These are phyloP conservation scores for Biston betularia DNA, from an alignment of 2,888 invertebrate species.

Conservation along the genomic window DNA sequence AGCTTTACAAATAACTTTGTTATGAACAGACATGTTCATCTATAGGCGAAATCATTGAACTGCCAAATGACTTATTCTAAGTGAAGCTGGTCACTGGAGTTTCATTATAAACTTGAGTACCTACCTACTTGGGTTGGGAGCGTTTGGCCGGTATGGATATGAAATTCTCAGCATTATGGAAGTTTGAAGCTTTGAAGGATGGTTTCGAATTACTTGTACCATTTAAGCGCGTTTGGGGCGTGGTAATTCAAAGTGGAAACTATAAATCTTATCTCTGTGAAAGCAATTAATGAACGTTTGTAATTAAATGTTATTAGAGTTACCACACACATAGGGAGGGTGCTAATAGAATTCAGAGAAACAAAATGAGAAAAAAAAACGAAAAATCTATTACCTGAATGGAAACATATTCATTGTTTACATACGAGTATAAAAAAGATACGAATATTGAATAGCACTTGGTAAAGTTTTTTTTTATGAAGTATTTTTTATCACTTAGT, in stretches of 20 bases:
- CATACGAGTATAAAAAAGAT: too few species aligned
- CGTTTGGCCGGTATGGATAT: slow-evolving; percentile 13
- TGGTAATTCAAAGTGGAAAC: slow-evolving; percentile 21
- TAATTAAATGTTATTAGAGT: background rate
- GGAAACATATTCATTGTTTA: too few species aligned
- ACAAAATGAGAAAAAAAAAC: too few species aligned
- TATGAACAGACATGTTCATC: slow-evolving; percentile 6
- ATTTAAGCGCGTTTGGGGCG: slow-evolving; percentile 36
- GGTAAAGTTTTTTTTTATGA: too few species aligned
- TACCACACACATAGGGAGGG: too few species aligned
- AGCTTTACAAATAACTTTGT: background rate
- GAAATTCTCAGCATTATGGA: slow-evolving; percentile 16
- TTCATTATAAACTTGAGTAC: slow-evolving; percentile 17
- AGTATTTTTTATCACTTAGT: too few species aligned
- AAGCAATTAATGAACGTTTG: background rate
- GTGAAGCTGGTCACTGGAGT: slow-evolving; percentile 19
- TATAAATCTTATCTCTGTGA: background rate
- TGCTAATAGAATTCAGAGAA: too few species aligned
- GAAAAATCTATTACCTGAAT: too few species aligned
- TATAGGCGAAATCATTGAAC: slow-evolving; percentile 18
- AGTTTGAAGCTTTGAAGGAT: slow-evolving; percentile 35
- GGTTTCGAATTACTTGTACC: slow-evolving; percentile 23
- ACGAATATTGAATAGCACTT: too few species aligned
- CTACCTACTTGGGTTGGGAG: slow-evolving; percentile 8
- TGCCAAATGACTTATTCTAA: slow-evolving; percentile 17